Base-by-base conservation (phyloP, 2,888 invertebrate genomes). In the Mantis religiosa region DNA sequence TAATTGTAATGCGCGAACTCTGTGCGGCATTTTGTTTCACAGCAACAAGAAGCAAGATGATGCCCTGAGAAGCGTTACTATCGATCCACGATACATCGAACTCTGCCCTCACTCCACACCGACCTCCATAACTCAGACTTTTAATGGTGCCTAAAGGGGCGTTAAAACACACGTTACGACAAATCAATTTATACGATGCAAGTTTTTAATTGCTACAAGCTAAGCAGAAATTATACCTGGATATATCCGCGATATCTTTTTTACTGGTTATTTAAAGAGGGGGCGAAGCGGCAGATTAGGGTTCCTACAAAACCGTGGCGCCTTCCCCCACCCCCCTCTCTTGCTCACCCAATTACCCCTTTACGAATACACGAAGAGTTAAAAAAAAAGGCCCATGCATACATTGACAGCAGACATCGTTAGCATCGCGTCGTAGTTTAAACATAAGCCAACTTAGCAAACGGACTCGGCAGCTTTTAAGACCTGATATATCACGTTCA, bases 201-300 rank as follows among this genome's bases (percentile, higher is more conserved):
- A 82, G 12, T 47, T 47, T 87, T 71, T 34, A 87, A 87, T 87
- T 87, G 34, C 87, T 87, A 82, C 41, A 30, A 34, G 87, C 82
- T 87, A 87, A 87, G 87, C 87, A 87, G 87, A 87, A 87, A 87
- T 87, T 87, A 87, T 87, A 87, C 20, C 20, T 28, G 82, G 82
- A 82, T 82, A 41, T 71, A 71, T 71, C 54, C 82, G 25, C 82
- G 87, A 87, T 34, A 82, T 87, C 54, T 71, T 34, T 84, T 87
- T 87, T 82, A 87, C 87, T 87, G 87, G 82, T 82, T 87, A 87
- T 87, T 82, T 87, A 87, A 87, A 87, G n/a, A 85, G 30, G 30
- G n/a, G 30, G 30, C 9, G 87, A 25, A 20, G 28, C 30, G 82
- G 82, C 20, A 28, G 81, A 87, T 87, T 41, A 82, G 82, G n/a